Conservation (phyloP, 2,797 vertebrate genomes). For the Sebastes miniatus region DNA sequence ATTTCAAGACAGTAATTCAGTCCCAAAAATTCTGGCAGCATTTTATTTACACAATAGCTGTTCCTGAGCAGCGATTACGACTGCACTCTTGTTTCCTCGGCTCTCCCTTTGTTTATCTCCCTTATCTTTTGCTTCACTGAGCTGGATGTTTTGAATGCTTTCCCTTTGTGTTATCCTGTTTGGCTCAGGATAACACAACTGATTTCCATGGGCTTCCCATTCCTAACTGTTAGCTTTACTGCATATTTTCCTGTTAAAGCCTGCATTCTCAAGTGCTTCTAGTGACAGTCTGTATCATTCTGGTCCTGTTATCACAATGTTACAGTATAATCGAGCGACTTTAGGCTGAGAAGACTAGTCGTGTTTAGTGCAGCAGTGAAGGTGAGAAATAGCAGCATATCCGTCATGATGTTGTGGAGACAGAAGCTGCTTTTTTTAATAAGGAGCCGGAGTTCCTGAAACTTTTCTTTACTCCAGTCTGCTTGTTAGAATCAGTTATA, state of each 20-base stretch:
- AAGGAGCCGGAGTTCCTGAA: neutral
- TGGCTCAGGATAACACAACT: neutral
- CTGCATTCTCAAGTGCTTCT: neutral
- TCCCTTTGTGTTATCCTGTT: neutral
- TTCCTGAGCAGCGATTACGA: neutral
- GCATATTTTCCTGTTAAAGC: neutral
- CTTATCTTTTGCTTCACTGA: neutral
- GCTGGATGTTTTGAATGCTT: slow-evolving; percentile 8
- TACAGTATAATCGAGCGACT: neutral
- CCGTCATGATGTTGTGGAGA: neutral
- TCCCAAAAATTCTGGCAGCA: neutral
- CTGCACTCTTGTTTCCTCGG: neutral
- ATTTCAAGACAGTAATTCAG: neutral
- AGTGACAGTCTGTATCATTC: neutral
- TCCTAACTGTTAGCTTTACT: neutral
- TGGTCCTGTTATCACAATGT: neutral
- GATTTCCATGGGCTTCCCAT: neutral
- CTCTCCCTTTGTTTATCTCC: neutral
- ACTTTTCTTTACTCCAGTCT: neutral
- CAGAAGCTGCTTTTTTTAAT: neutral
- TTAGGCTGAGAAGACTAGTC: neutral
- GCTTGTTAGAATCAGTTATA: neutral
- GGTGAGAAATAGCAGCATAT: neutral
- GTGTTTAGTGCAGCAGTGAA: neutral
- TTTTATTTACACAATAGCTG: slow-evolving; percentile 7